Conservation (phyloP, 2,797 vertebrate species). For the Mormyrops boulengeri region DNA sequence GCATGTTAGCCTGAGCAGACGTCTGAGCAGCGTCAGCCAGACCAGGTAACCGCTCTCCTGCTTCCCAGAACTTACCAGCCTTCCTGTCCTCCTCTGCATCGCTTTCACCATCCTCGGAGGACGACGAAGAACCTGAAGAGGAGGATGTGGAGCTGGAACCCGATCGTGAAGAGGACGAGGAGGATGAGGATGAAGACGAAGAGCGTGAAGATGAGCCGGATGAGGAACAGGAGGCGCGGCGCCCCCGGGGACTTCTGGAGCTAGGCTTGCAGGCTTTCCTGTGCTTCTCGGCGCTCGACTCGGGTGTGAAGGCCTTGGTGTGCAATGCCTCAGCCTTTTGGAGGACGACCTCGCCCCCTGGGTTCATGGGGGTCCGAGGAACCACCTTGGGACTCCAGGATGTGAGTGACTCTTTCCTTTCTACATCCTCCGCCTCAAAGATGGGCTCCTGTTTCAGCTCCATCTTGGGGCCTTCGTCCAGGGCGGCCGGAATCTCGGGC, state of each 20-base stretch:
- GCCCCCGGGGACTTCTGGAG: slow-evolving; percentile 57
- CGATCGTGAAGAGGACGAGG: slow-evolving; percentile 82
- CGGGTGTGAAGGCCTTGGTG: slow-evolving; percentile 88
- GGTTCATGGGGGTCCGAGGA: slow-evolving; percentile 60
- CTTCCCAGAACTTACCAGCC: slow-evolving; percentile 65
- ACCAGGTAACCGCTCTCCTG: not conserved
- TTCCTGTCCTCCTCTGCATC: slow-evolving; percentile 81
- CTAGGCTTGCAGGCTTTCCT: slow-evolving; percentile 78
- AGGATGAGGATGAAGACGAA: slow-evolving; percentile 73
- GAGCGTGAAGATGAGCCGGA: slow-evolving; percentile 90
- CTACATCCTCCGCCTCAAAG: slow-evolving; percentile 50
- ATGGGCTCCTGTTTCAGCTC: slow-evolving; percentile 47
- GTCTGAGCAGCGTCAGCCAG: not conserved
- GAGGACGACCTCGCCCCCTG: slow-evolving; percentile 52
- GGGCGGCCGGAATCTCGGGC: slow-evolving; percentile 39
- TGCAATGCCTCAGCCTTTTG: slow-evolving; percentile 87
- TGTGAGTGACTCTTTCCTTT: slow-evolving; percentile 59
- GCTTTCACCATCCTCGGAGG: slow-evolving; percentile 84
- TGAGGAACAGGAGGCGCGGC: slow-evolving; percentile 78
- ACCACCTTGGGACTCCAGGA: slow-evolving; percentile 63
- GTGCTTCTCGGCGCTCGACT: slow-evolving; percentile 81
- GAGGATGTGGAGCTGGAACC: slow-evolving; percentile 84
- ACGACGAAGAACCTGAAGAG: slow-evolving; percentile 80
- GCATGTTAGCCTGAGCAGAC: not conserved
- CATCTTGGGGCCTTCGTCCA: slow-evolving; percentile 39